A percentile compares a stretch with the other conserved stretches of the same genome.
Conservation (phyloP, 1,140 invertebrate genomes). For the Monomorium pharaonis region DNA sequence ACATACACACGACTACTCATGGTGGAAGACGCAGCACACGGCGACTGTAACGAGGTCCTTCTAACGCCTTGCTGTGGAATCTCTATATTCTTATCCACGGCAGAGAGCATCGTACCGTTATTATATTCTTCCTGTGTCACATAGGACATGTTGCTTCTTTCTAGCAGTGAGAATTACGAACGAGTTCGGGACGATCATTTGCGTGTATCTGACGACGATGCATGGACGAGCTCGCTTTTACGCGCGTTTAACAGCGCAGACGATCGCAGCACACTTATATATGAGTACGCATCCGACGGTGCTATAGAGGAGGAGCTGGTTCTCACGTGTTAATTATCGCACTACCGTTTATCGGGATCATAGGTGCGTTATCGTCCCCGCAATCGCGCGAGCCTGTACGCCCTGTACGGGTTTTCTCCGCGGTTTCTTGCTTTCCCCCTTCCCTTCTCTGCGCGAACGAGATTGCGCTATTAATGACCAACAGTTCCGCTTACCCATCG, state of each 20-base stretch:
- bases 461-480: constrained; percentile 18
- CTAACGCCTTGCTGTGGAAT: constrained; percentile 63
- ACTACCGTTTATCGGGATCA: constrained; percentile 57
- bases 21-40: background rate
- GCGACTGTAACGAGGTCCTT: constrained; percentile 71
- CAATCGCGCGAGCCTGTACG: constrained; percentile 28
- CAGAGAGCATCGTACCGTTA: constrained; percentile 72
- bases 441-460: constrained; percentile 24
- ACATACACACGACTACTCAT: constrained; percentile 52
- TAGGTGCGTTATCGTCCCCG: constrained; percentile 57
- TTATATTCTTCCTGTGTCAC: constrained; percentile 76
- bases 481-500: constrained; percentile 1
- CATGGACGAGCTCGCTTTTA: background rate
- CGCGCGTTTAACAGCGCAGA: background rate
- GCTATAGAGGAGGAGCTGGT: constrained; percentile 57
- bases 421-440: constrained; percentile 49
- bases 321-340: constrained; percentile 66
- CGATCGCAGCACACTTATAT: constrained; percentile 3
- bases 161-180: constrained; percentile 66
- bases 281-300: background rate
- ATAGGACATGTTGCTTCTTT: constrained; percentile 69
- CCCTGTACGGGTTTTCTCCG: constrained; percentile 17
- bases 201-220: constrained; percentile 37
- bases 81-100: constrained; percentile 72
- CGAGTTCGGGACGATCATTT: constrained; percentile 71